Percentiles rank a stretch among this genome's conserved stretches.
These are phyloP conservation scores for Villa cingulata DNA, from an alignment of 2,888 invertebrate species.

Conservation along the genomic window DNA sequence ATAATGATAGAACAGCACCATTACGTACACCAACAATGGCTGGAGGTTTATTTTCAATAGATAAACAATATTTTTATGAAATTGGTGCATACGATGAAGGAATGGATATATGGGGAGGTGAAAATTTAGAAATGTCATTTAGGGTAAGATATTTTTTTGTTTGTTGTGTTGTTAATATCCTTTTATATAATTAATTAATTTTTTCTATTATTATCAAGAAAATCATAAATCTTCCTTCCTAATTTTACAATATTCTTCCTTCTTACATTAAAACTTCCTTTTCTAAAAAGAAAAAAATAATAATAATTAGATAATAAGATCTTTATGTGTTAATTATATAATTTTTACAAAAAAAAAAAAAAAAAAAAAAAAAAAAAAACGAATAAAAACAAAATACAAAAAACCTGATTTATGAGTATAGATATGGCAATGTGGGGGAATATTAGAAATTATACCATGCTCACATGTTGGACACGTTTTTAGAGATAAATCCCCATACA, in stretches of 20 bases:
- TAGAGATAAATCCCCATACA: conserved; percentile 95
- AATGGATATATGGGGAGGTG: conserved; percentile 96
- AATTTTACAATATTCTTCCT: too few species aligned
- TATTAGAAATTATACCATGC: conserved; percentile 88
- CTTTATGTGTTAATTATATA: neutral
- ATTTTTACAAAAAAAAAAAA: neutral
- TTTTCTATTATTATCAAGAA: neutral
- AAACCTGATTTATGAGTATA: conserved; percentile 36
- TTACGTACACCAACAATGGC: conserved; percentile 97
- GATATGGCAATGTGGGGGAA: conserved; percentile 97
- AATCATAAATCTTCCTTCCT: neutral
- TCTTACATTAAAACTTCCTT: too few species aligned
- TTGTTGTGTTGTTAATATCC: too few species aligned
- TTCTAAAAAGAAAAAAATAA: too few species aligned
- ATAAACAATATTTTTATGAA: conserved; percentile 93
- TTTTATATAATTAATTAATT: too few species aligned
- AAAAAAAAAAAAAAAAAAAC: neutral
- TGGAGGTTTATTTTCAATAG: conserved; percentile 89
- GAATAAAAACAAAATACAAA: neutral
- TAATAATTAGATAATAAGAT: too few species aligned
- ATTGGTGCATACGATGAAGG: conserved; percentile 97
- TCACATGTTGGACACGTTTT: conserved; percentile 96
- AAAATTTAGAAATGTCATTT: conserved; percentile 41
- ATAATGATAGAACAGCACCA: conserved; percentile 84
- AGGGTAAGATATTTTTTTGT: conserved; percentile 30